Evolutionary conservation across 1,140 invertebrate genomes (phyloP), one percentile per base, ranked within the genome.

Genomic region (Daktulosphaira vitifoliae): DNA sequence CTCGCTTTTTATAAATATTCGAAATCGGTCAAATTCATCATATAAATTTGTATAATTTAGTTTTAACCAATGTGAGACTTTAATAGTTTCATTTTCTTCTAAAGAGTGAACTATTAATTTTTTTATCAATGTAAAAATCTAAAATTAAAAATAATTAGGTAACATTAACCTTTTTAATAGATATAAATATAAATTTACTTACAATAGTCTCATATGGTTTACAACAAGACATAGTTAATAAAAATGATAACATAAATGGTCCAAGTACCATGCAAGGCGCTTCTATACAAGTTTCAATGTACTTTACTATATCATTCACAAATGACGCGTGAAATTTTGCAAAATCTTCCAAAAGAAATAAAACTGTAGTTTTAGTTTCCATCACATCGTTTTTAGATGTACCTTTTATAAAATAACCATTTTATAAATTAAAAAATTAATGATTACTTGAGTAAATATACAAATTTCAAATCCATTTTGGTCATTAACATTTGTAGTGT

Each of bases 161-260:
- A n/a, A n/a, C n/a, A n/a, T n/a, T n/a, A n/a, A n/a, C n/a, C n/a
- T n/a, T n/a, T n/a, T n/a, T n/a, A n/a, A n/a, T n/a, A n/a, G n/a
- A n/a, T n/a, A n/a, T n/a, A n/a, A n/a, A n/a, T n/a, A n/a, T 3
- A 42, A 42, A 23, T 7, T 20, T 16, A 18, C 42, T 33, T 22
- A 62, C 56, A 33, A 33, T 29, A 20, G 4, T 20, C 46, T 62
- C 56, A 48, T 48, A 62, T 6, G 56, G 56, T 11, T 9, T 39
- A 62, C 56, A 62, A 6, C 56, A 62, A 33, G 56, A 62, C 42
- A 62, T 62, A 6, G 56, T 62, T 15, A 62, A 11, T 48, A 62
- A 46, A 62, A 62, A 62, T 33, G 56, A n/a, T 5, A 62, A 62
- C 56, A 62, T 48, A 15, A 62, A 62, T 33, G 56, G 25, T 5